A percentile compares a stretch with the other conserved stretches of the same genome.
Evolutionary conservation across 1,140 invertebrate species (phyloP).

Genomic region (Probaryconus sp.): DNA sequence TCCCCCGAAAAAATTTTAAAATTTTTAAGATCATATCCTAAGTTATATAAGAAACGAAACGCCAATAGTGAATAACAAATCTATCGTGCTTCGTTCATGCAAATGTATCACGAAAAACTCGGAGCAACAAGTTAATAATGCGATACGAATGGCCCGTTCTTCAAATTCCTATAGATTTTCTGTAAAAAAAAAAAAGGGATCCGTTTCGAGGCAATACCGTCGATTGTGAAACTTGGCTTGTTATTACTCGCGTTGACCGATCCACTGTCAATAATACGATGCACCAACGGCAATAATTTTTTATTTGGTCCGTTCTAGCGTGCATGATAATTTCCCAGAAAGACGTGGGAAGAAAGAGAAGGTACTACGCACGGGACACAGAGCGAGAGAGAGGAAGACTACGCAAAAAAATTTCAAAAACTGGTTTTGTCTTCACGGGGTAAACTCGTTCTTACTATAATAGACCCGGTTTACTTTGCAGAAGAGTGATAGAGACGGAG

Average conservation of each 20-base stretch:
- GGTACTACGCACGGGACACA: neutral
- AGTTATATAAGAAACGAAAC: too few species aligned
- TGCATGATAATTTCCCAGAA: conserved; percentile 20
- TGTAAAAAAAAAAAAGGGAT: too few species aligned
- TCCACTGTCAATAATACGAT: neutral
- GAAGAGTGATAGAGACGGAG: neutral
- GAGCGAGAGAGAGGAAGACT: conserved; percentile 29
- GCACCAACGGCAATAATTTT: conserved; percentile 18
- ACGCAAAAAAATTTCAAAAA: conserved; percentile 51
- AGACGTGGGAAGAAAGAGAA: conserved; percentile 14
- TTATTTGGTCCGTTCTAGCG: neutral
- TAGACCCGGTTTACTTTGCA: conserved; percentile 45
- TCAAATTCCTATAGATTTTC: neutral
- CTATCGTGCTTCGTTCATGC: neutral
- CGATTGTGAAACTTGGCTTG: conserved; percentile 6
- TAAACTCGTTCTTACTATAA: conserved; percentile 59
- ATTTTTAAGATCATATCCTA: too few species aligned
- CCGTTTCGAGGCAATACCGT: neutral
- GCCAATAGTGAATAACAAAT: too few species aligned
- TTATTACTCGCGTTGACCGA: conserved; percentile 6
- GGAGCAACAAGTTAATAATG: conserved; percentile 41
- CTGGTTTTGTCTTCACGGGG: conserved; percentile 54
- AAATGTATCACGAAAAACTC: conserved; percentile 8
- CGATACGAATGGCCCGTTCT: conserved; percentile 5
- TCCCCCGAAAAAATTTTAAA: too few species aligned